Evolutionary conservation across 2,797 vertebrate species (phyloP).

Genomic region (Carcharodon carcharias): DNA sequence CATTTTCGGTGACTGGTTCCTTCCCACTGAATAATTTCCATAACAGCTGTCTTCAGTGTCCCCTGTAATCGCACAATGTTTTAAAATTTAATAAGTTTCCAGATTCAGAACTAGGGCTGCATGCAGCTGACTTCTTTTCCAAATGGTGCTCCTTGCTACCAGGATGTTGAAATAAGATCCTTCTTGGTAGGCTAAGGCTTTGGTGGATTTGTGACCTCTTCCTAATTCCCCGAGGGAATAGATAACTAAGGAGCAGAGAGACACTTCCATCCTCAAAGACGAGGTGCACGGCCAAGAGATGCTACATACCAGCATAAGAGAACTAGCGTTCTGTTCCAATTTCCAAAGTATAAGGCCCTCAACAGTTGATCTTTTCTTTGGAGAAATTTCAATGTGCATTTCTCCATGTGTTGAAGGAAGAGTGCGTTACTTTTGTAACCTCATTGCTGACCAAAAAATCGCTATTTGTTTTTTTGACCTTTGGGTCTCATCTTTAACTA

Average conservation of each 20-base stretch:
- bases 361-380: not conserved
- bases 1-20: not conserved
- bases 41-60: not conserved
- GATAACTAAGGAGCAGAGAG: not conserved
- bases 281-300: not conserved
- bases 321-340: not conserved
- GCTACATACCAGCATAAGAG: not conserved
- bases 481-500: not conserved
- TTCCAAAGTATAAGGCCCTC: not conserved
- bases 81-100: not conserved
- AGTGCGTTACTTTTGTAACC: not conserved
- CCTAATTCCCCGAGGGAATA: not conserved
- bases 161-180: not conserved
- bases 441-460: not conserved
- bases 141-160: not conserved
- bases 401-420: not conserved
- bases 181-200: not conserved
- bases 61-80: not conserved
- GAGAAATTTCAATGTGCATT: too few species aligned
- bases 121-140: not conserved
- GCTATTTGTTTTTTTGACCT: not conserved
- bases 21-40: not conserved
- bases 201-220: not conserved
- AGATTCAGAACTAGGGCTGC: not conserved
- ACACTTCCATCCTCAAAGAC: not conserved